Evolutionary conservation across 1,140 invertebrate genomes (phyloP), one percentile per base, ranked within the genome.

Genomic region (Neodiprion virginianus): DNA sequence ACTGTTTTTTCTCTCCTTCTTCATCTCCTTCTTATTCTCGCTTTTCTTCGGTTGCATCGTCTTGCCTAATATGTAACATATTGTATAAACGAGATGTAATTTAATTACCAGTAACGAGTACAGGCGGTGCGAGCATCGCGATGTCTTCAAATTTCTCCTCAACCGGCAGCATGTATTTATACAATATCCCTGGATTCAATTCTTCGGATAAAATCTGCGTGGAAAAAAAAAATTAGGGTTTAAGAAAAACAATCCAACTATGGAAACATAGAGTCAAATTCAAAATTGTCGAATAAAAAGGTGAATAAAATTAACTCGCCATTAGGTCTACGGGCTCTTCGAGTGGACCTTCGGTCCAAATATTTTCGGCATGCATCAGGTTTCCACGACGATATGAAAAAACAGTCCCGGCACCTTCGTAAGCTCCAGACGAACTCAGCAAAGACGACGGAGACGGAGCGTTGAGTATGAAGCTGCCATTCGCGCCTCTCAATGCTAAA

Each of bases 291-390:
- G 49, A 79, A 48, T 71, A 9, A 40, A 40, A 40, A 40, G 28
- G 2, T 40, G 28, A 40, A 40, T 40, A 5, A 40, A 61, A 11
- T 9, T 12, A 23, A 70, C 77, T 82, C 80, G 92, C 89, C 83
- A 90, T 83, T 53, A 92, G 83, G 68, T 90, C 90, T 11, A 92
- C 77, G 14, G 89, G 84, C 73, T 92, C 89, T 12, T 80, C 78
- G 0, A 90, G 81, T 12, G 91, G 91, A 23, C 91, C 91, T 47
- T 86, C 76, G 7, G 91, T 85, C 12, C 85, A 82, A 28, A 92
- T 84, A 0, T 79, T 76, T 73, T 89, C 87, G 8, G 77, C 2
- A 71, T 77, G 50, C 76, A 61, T 76, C 47, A 80, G 81, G 53
- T 79, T 76, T 23, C 82, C 80, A 61, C 87, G 80, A 8, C 79